phyloP scores from a whole-genome alignment of 2,113 vertebrate species.

The Paralichthys olivaceus region DNA sequence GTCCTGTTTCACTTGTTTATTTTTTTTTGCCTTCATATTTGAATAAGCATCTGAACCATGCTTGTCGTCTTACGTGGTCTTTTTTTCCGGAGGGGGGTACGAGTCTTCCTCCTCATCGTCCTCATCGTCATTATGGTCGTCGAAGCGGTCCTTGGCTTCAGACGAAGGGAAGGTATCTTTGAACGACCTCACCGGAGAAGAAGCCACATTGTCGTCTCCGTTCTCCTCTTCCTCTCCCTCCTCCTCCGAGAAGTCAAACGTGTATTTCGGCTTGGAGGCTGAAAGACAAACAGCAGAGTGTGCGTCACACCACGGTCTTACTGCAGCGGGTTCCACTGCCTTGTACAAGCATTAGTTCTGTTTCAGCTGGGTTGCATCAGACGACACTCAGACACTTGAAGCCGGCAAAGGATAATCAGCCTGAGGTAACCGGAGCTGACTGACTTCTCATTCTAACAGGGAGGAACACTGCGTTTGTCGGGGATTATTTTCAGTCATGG shows the following conservation, averaged over 20 bases:
- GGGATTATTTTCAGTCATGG: neutral
- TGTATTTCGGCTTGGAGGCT: conserved; percentile 98
- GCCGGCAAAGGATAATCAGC: neutral
- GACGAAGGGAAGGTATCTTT: conserved; percentile 88
- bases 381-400: neutral
- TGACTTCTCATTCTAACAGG: neutral
- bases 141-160: conserved; percentile 59
- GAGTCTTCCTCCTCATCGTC: conserved; percentile 85
- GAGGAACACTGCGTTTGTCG: neutral
- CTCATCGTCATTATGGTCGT: conserved; percentile 58
- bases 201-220: conserved; percentile 82
- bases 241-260: conserved; percentile 98
- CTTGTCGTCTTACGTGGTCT: conserved; percentile 42
- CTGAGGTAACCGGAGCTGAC: neutral
- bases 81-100: conserved; percentile 85
- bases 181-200: conserved; percentile 87
- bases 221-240: conserved; percentile 89
- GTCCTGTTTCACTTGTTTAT: neutral
- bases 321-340: neutral
- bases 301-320: conserved; percentile 6
- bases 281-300: conserved; percentile 25
- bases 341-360: conserved; percentile 1
- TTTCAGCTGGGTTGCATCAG: conserved; percentile 58
- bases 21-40: neutral
- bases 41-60: neutral